Percentiles rank a stretch among this genome's conserved stretches.
Evolutionary conservation across 2,113 vertebrate genomes (phyloP).

Genomic region (Clarias macrocephalus): DNA sequence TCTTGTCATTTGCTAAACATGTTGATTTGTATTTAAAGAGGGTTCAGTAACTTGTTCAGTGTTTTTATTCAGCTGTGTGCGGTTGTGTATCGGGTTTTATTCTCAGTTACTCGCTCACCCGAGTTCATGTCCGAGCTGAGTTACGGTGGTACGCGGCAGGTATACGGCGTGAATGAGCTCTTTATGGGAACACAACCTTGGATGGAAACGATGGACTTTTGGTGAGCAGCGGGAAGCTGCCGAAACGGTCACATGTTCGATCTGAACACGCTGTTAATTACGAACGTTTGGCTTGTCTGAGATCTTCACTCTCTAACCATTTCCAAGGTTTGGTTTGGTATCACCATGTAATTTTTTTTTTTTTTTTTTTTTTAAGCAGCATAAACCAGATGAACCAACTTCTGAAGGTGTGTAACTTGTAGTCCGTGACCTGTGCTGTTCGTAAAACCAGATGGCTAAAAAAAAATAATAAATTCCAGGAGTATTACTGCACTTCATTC

Average conservation of each 20-base stretch:
- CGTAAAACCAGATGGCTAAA: neutral
- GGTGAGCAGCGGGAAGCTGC: neutral
- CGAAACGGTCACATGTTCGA: neutral
- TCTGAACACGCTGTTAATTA: neutral
- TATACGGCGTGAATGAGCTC: neutral
- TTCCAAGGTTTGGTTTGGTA: neutral
- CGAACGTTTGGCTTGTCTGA: neutral
- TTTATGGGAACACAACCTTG: neutral
- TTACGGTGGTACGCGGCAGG: neutral
- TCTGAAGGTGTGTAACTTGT: neutral
- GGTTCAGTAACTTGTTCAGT: neutral
- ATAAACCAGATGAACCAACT: too few relatives aligned
- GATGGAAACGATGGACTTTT: neutral
- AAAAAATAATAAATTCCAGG: too few relatives aligned
- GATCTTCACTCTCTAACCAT: neutral
- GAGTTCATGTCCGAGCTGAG: neutral
- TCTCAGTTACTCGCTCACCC: neutral
- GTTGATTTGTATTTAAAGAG: neutral
- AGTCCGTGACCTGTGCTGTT: neutral
- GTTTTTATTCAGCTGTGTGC: neutral
- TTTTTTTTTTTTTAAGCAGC: too few relatives aligned
- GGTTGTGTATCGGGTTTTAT: neutral
- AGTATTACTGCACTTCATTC: neutral
- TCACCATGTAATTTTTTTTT: too few relatives aligned
- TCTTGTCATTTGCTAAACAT: neutral